A percentile compares a stretch with the other conserved stretches of the same genome.
These are phyloP conservation scores for Callorhinus ursinus DNA, from an alignment of 2,113 vertebrate species.

Conservation along the genomic window DNA sequence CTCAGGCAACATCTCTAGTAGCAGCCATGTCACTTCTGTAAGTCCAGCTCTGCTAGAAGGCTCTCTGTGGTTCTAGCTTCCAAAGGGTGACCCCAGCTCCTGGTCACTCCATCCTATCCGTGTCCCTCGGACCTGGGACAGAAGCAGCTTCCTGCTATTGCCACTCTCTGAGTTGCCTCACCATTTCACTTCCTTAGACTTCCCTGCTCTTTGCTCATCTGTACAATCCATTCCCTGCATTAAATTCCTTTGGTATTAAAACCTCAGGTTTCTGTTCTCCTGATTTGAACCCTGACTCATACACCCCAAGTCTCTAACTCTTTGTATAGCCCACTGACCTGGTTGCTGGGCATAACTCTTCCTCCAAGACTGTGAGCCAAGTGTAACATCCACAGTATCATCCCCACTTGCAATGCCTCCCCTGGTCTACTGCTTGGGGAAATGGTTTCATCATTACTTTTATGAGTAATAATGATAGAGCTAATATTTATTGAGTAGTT, in stretches of 20 bases:
- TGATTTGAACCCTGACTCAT: not conserved
- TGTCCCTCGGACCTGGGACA: not conserved
- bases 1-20: not conserved
- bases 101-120: not conserved
- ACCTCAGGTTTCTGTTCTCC: not conserved
- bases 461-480: not conserved
- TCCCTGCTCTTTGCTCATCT: not conserved
- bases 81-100: not conserved
- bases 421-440: not conserved
- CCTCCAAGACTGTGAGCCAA: not conserved
- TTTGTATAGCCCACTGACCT: not conserved
- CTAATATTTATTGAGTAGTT: conserved; percentile 1
- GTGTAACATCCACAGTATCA: no score
- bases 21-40: not conserved
- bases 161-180: not conserved
- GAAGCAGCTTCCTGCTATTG: not conserved
- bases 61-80: not conserved
- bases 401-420: not conserved
- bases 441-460: not conserved
- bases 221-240: not conserved
- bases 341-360: not conserved
- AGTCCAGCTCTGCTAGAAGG: not conserved
- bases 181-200: not conserved
- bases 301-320: not conserved
- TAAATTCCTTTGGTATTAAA: not conserved